Percentiles rank a stretch among this genome's conserved stretches.
Evolutionary conservation across 2,888 invertebrate species (phyloP).

Genomic region (Pterostichus madidus): DNA sequence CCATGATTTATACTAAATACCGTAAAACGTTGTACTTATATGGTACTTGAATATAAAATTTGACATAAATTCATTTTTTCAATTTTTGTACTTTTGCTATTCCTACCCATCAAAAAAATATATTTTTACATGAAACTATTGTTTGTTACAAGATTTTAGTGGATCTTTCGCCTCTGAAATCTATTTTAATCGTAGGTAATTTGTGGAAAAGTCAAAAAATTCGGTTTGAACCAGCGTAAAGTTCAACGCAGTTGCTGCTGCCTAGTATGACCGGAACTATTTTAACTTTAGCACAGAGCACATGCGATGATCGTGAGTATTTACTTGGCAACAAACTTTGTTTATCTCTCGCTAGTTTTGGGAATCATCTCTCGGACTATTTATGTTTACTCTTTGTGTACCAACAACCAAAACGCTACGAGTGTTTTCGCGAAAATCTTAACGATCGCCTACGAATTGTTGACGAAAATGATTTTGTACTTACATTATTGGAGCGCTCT

Average conservation of each 20-base stretch:
- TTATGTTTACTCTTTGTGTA: slow-evolving; percentile 63
- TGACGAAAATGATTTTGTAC: slow-evolving; percentile 10
- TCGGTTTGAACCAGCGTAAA: slow-evolving; percentile 32
- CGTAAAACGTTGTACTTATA: too few relatives aligned
- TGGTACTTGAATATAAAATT: too few relatives aligned
- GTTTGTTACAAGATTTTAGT: not conserved
- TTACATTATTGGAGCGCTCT: not conserved
- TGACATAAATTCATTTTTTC: too few relatives aligned
- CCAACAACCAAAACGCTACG: slow-evolving; percentile 54
- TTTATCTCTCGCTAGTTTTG: slow-evolving; percentile 45
- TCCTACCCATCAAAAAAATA: not conserved
- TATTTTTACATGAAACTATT: not conserved
- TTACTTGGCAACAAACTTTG: slow-evolving; percentile 53
- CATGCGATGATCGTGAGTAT: slow-evolving; percentile 17
- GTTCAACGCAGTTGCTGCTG: slow-evolving; percentile 9
- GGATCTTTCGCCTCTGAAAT: slow-evolving; percentile 33
- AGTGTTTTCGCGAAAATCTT: slow-evolving; percentile 11
- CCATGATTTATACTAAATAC: too few relatives aligned
- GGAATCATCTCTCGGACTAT: slow-evolving; percentile 48
- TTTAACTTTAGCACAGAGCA: slow-evolving; percentile 47
- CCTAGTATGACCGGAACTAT: slow-evolving; percentile 57
- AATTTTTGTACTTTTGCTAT: too few relatives aligned
- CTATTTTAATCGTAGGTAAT: slow-evolving; percentile 26
- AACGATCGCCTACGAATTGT: not conserved
- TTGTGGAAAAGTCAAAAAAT: slow-evolving; percentile 8